Conservation (phyloP, 2,888 invertebrate species). For the Subacronicta megacephala region DNA sequence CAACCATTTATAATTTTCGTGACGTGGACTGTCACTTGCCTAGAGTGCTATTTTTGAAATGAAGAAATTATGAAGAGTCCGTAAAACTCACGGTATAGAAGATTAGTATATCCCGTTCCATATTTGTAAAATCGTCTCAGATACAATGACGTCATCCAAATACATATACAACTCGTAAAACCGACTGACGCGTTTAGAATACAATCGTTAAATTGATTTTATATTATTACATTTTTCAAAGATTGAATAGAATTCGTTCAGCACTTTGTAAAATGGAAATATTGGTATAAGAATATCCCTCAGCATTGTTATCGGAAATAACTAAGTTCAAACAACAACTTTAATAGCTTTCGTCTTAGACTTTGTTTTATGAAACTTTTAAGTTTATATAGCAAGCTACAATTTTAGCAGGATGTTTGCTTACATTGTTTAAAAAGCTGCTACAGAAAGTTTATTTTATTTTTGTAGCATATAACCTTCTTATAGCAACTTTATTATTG, state of each 20-base stretch:
- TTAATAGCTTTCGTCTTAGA: constrained; percentile 7
- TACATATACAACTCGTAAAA: constrained; percentile 26
- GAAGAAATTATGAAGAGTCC: no score
- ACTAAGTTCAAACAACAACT: constrained; percentile 11
- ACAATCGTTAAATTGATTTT: constrained; percentile 35
- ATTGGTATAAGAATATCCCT: constrained; percentile 16
- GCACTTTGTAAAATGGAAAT: constrained; percentile 31
- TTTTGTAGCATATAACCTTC: background rate
- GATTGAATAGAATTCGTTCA: background rate
- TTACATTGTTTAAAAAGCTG: background rate
- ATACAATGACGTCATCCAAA: constrained; percentile 4
- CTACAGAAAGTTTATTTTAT: background rate
- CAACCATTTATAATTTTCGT: no score
- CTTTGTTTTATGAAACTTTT: constrained; percentile 1
- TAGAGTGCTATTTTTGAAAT: no score
- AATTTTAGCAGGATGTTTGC: constrained; percentile 11
- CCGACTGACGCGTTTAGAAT: constrained; percentile 22
- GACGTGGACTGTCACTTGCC: no score
- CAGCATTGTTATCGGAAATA: constrained; percentile 7
- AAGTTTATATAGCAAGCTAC: constrained; percentile 6
- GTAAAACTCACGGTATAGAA: no score
- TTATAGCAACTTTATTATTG: background rate
- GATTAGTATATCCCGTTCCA: no score
- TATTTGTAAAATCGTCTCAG: background rate
- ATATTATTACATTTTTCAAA: constrained; percentile 21